Conservation (phyloP, 2,888 invertebrate genomes). For the Antitype chi region DNA sequence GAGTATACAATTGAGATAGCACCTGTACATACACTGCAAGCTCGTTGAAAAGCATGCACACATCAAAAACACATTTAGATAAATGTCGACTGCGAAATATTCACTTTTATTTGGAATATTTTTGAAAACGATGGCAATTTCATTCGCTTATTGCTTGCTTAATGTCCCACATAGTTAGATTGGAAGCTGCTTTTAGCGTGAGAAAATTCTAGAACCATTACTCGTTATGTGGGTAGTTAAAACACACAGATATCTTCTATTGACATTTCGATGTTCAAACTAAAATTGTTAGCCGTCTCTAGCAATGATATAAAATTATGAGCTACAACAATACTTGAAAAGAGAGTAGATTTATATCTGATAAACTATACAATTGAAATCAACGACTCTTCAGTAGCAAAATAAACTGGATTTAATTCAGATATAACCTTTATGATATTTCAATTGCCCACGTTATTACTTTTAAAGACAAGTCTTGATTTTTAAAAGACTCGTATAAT, state of each 20-base stretch:
- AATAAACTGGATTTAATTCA: conserved; percentile 6
- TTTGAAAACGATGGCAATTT: conserved; percentile 11
- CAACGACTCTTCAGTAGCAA: background rate
- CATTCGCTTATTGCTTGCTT: background rate
- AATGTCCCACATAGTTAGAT: background rate
- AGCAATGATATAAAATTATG: background rate
- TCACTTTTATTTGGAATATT: conserved; percentile 14
- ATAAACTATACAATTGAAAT: conserved; percentile 5
- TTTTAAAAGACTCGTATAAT: conserved; percentile 24
- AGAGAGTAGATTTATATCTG: background rate
- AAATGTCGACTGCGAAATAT: conserved; percentile 34
- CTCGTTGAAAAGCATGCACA: conserved; percentile 24
- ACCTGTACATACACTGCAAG: background rate
- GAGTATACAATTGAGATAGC: conserved; percentile 10
- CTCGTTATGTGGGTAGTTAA: background rate
- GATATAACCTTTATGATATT: background rate
- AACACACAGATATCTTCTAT: background rate
- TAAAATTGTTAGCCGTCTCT: background rate
- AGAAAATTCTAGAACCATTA: background rate
- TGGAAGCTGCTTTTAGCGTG: background rate
- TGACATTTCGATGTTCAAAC: background rate
- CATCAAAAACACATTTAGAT: conserved; percentile 66
- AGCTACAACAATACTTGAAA: conserved; percentile 2
- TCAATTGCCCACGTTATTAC: conserved; percentile 2
- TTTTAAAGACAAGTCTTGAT: background rate